phyloP scores from a whole-genome alignment of 2,113 vertebrate species.

The Vulpes ferrilata region DNA sequence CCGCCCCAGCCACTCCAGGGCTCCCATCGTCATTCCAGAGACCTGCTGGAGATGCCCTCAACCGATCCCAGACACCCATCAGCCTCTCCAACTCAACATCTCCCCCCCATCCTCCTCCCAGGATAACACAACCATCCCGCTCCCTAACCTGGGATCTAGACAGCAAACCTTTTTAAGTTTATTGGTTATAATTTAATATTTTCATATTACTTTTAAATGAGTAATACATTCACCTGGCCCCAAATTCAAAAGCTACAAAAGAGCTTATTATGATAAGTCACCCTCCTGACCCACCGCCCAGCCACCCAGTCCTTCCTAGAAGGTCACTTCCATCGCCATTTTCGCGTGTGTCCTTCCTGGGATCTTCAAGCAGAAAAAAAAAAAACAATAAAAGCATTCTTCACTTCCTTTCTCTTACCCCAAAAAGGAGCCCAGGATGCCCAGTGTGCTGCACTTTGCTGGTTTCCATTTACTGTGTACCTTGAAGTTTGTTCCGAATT shows the following conservation, averaged over 20 bases:
- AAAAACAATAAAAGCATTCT: background rate
- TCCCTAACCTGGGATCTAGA: background rate
- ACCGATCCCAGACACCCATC: rapidly evolving
- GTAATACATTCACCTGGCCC: background rate
- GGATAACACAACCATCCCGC: background rate
- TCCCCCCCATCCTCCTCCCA: too few relatives aligned
- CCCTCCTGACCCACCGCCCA: too few relatives aligned
- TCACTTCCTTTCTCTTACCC: background rate
- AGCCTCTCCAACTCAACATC: background rate
- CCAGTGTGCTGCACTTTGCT: rapidly evolving
- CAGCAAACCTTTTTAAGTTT: background rate
- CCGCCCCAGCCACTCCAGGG: background rate
- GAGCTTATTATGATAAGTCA: background rate
- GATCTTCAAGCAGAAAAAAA: background rate
- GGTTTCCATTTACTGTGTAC: background rate
- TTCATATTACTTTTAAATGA: background rate
- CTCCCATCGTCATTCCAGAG: rapidly evolving
- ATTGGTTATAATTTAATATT: background rate
- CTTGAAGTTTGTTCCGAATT: background rate
- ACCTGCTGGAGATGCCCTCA: too few relatives aligned
- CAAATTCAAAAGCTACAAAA: background rate
- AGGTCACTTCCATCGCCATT: background rate
- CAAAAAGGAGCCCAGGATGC: rapidly evolving
- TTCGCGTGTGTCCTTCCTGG: background rate
- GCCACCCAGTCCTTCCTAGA: background rate